Evolutionary conservation across 2,888 invertebrate genomes (phyloP), one percentile per base, ranked within the genome.

Genomic region (Neoitamus cyanurus): DNA sequence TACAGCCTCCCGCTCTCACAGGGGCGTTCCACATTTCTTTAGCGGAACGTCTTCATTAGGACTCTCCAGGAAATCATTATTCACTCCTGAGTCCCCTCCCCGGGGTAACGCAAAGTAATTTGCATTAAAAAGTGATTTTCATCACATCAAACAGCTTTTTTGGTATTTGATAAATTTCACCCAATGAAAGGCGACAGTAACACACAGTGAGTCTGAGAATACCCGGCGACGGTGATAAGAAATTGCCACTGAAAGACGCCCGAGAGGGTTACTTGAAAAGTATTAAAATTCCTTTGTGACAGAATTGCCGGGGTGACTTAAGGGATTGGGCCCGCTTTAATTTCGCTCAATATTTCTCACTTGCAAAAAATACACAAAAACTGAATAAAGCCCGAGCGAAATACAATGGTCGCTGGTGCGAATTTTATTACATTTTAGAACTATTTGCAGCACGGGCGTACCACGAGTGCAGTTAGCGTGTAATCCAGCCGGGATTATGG

Each of bases 111-210:
- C 58, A 58, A 30, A 34, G 80, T 80, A 80, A 80, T 80, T 80
- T 80, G 80, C 80, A 80, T 80, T 80, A 80, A 68, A 80, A 80
- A 80, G 80, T 68, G 80, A 80, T 80, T 80, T 80, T 80, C 58
- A 80, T 58, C 48, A 68, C 80, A 80, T 58, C 80, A 80, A 80
- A 80, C 48, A 80, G 80, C 80, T 80, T 68, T 80, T 80, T 80
- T 46, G 68, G 34, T 58, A 58, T 80, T 80, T 80, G 80, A 80
- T 80, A 58, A 80, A 80, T 58, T 58, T 80, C 42, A 42, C 68
- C 15, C 80, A 80, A 34, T 80, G 34, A 80, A 80, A 58, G 80
- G 58, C 58, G 58, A 58, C 58, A 58, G 31, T 58, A 58, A 58
- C 58, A 58, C 15, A 58, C 58, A 58, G 58, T 25, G 58, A 58